These are phyloP conservation scores for Lophochroa leadbeateri DNA, from an alignment of 2,113 vertebrate species.

Conservation along the genomic window DNA sequence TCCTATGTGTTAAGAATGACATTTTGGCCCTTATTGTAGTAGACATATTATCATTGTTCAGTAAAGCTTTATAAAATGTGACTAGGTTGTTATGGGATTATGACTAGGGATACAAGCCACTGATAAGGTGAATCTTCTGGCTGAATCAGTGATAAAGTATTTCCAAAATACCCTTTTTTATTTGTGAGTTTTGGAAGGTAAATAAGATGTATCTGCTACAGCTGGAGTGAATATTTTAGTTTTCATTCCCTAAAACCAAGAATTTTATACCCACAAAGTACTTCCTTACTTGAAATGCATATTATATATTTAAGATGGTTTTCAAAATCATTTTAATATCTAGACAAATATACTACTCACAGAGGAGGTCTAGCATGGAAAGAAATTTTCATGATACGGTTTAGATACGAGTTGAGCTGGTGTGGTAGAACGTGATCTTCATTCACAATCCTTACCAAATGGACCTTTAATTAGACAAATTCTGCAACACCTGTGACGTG, in stretches of 20 bases:
- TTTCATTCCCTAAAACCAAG: not conserved
- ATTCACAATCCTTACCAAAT: conserved; percentile 17
- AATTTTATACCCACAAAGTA: not conserved
- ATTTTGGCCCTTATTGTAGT: conserved; percentile 13
- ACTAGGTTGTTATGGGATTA: not conserved
- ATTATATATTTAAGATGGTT: not conserved
- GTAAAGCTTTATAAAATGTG: not conserved
- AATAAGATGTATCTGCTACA: not conserved
- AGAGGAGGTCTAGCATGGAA: not conserved
- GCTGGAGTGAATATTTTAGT: not conserved
- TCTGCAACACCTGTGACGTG: conserved; percentile 12
- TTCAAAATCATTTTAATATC: not conserved
- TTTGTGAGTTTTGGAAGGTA: not conserved
- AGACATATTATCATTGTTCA: conserved; percentile 15
- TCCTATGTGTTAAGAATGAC: conserved; percentile 13
- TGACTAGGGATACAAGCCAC: not conserved
- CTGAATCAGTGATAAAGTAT: conserved; percentile 19
- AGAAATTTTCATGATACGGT: not conserved
- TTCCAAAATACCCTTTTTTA: not conserved
- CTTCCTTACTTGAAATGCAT: not conserved
- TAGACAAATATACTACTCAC: not conserved
- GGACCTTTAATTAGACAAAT: conserved; percentile 30
- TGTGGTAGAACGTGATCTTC: not conserved
- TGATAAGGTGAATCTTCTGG: not conserved
- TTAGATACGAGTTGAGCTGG: not conserved